Conservation (phyloP, 1,140 invertebrate species). For the Drosophila sucinea region DNA sequence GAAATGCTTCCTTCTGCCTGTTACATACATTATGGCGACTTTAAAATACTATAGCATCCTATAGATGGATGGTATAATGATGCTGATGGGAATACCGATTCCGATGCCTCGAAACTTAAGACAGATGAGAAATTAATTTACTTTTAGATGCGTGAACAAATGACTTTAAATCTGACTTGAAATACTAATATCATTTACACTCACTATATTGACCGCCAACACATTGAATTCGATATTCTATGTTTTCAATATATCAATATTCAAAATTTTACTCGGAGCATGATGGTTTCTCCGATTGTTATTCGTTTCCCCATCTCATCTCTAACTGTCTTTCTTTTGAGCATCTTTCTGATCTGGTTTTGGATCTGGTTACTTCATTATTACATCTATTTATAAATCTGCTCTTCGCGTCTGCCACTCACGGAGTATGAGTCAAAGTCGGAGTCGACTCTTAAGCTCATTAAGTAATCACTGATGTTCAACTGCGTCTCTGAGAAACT, state of each 20-base stretch:
- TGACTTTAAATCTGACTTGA: background rate
- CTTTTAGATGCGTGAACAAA: slow-evolving; percentile 27
- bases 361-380: slow-evolving; percentile 80
- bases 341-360: slow-evolving; percentile 42
- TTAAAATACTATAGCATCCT: no score
- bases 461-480: slow-evolving; percentile 70
- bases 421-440: background rate
- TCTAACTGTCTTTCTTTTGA: slow-evolving; percentile 25
- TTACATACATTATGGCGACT: no score
- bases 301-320: background rate
- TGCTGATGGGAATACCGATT: slow-evolving; percentile 35
- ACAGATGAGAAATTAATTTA: slow-evolving; percentile 81
- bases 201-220: background rate
- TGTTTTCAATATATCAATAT: background rate
- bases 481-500: slow-evolving; percentile 41
- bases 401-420: slow-evolving; percentile 1
- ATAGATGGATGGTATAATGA: background rate
- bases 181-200: background rate
- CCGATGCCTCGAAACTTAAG: slow-evolving; percentile 15
- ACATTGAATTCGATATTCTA: background rate
- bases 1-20: no score
- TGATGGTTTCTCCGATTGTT: background rate
- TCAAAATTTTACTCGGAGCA: background rate
- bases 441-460: slow-evolving; percentile 60
- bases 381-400: slow-evolving; percentile 75